phyloP scores from a whole-genome alignment of 2,888 invertebrate species.

The Anodontia alba region DNA sequence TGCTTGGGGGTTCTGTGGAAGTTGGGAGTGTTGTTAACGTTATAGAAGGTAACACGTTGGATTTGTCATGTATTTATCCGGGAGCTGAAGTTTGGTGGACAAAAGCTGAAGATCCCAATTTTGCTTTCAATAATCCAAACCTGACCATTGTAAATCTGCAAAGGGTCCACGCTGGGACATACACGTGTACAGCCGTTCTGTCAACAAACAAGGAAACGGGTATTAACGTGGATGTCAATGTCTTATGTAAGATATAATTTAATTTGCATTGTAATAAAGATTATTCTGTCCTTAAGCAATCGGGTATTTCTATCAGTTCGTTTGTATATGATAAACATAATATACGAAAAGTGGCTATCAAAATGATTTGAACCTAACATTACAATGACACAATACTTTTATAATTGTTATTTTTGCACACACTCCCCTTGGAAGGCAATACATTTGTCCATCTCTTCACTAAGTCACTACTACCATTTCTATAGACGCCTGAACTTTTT shows the following conservation, averaged over 20 bases:
- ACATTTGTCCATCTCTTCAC: too few species aligned
- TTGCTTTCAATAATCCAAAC: background rate
- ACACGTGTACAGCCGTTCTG: background rate
- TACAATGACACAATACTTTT: background rate
- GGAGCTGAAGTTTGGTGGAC: background rate
- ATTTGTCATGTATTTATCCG: background rate
- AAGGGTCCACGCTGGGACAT: background rate
- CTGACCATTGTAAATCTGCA: background rate
- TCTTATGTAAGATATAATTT: background rate
- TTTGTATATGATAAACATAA: background rate
- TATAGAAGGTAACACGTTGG: background rate
- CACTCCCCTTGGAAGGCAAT: too few species aligned
- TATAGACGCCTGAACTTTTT: too few species aligned
- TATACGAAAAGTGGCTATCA: background rate
- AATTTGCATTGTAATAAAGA: background rate
- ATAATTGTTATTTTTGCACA: too few species aligned
- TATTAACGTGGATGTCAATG: background rate
- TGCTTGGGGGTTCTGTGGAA: background rate
- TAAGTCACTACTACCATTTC: too few species aligned
- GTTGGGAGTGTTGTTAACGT: background rate
- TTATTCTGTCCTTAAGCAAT: background rate
- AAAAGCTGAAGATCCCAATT: background rate
- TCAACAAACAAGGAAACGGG: background rate
- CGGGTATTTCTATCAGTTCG: background rate
- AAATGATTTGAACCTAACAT: background rate